Evolutionary conservation across 35 echinoderm and acorn worm genomes (phyloP), one percentile per base, ranked within the genome.

Genomic region (Ophiothrix spiculata): DNA sequence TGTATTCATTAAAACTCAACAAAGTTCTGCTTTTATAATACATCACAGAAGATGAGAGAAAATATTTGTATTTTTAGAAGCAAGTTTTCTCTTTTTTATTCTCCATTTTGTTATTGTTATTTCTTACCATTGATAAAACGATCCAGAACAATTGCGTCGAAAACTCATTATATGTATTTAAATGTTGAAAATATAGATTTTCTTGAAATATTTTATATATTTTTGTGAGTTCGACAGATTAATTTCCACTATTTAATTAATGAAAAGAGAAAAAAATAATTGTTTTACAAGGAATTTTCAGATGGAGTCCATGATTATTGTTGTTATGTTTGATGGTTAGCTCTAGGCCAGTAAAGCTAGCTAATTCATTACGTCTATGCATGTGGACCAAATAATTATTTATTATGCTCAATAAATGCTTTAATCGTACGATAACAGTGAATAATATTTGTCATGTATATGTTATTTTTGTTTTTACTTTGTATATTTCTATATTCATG

Each of bases 161-260:
- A 60, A 60, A 63, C 42, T 80, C 32, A 84, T 81, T 90, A 81
- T n/a, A 84, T 82, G 81, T 90, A 81, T 84, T 90, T 74, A 90
- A 90, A 84, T 90, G 84, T 84, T 90, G 88, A 90, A 81, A 90
- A 73, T 84, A 84, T 84, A 90, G 82, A 81, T 90, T 90, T 90
- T 90, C 88, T 94, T 94, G 92, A 94, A 75, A 94, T 94, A 94
- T 94, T 94, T 94, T 94, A 94, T 94, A 94, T 94, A 94, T 94
- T 94, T 94, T 94, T 94, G 92, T 94, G 92, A 94, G 92, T 90
- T 94, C 73, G 73, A 83, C 78, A 64, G 84, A 85, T 83, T 82
- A 75, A 94, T 86, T 90, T 90, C 83, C 86, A 85, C 85, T 77
- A 80, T 85, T 83, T 90, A 90, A 82, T 84, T 84, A 84, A 64